Evolutionary conservation across 2,888 invertebrate genomes (phyloP).

Genomic region (Dryococelus australis): DNA sequence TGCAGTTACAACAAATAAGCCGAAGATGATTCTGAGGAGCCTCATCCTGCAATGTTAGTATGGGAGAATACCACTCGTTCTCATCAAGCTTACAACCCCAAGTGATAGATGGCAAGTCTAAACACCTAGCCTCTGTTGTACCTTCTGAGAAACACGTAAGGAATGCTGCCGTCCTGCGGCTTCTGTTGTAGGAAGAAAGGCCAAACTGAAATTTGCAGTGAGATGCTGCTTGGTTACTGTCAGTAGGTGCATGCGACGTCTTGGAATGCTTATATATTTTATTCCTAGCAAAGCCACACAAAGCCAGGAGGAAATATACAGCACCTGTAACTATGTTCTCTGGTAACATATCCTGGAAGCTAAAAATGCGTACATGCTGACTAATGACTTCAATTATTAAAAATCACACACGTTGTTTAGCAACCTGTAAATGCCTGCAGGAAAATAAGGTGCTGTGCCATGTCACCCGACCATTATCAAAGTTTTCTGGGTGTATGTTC

Average conservation of each 20-base stretch:
- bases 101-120: neutral
- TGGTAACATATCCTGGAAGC: neutral
- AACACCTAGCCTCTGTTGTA: neutral
- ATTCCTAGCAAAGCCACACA: neutral
- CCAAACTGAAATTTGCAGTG: neutral
- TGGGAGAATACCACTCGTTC: neutral
- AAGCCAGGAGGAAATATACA: neutral
- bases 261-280: neutral
- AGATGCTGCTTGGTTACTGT: neutral
- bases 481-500: no score
- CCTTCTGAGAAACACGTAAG: neutral
- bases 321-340: neutral
- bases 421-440: constrained; percentile 32
- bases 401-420: constrained; percentile 29
- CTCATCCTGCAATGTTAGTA: neutral
- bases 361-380: neutral
- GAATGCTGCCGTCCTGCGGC: neutral
- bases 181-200: neutral
- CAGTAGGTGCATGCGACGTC: neutral
- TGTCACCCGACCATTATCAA: constrained; percentile 28
- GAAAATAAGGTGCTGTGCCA: neutral
- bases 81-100: neutral
- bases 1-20: constrained; percentile 17
- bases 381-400: neutral
- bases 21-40: neutral